A percentile compares a stretch with the other conserved stretches of the same genome.
Evolutionary conservation across 2,113 vertebrate genomes (phyloP).

Genomic region (Uria aalge): DNA sequence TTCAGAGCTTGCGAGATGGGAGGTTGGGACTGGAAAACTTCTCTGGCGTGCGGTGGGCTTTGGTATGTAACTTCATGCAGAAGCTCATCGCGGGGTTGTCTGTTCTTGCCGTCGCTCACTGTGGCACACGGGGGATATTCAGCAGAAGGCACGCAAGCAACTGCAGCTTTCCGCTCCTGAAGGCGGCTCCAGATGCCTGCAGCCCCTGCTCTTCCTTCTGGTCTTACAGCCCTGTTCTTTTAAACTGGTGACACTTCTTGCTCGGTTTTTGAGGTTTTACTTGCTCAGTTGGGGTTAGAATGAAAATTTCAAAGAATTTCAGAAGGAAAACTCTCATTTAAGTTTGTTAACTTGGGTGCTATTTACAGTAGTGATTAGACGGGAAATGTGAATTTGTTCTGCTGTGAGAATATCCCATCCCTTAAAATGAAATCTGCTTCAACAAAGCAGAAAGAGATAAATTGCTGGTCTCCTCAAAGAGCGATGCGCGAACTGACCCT

Average conservation of each 20-base stretch:
- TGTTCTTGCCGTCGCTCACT: background rate
- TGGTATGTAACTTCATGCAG: background rate
- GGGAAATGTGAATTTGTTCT: background rate
- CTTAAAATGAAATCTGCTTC: background rate
- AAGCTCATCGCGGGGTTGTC: rapidly evolving
- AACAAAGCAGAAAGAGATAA: background rate
- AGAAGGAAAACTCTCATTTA: background rate
- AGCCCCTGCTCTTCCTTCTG: background rate
- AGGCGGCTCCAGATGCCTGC: background rate
- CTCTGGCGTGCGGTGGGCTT: background rate
- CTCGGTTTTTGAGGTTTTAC: background rate
- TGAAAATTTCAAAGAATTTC: background rate
- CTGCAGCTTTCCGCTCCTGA: background rate
- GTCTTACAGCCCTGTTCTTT: background rate
- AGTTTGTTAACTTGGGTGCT: background rate
- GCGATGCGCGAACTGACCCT: background rate
- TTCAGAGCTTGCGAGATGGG: background rate
- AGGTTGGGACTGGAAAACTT: background rate
- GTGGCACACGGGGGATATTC: rapidly evolving
- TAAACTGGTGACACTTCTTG: no score
- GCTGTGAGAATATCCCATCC: background rate
- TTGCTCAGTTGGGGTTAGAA: background rate
- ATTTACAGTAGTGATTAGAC: background rate
- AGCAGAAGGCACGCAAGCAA: rapidly evolving
- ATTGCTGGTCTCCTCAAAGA: background rate